phyloP scores from a whole-genome alignment of 2,797 vertebrate species.

The Propithecus deckenii region DNA sequence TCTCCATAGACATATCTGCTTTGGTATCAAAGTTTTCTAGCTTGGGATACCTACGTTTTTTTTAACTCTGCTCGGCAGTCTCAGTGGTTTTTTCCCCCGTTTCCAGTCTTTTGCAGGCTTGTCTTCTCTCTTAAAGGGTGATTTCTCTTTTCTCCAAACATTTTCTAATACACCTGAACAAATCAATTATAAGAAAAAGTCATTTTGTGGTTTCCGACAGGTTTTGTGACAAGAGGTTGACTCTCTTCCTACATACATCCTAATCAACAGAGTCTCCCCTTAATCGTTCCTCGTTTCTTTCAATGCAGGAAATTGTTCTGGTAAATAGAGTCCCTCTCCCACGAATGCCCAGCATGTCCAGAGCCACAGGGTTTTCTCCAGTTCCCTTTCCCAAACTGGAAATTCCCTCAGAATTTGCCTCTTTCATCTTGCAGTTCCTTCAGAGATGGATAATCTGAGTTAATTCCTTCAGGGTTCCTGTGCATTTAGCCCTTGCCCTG shows the following conservation, averaged over 20 bases:
- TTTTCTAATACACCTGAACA: conserved; percentile 13
- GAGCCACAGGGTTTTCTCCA: not conserved
- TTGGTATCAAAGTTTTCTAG: not conserved
- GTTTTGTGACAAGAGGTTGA: not conserved
- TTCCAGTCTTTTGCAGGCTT: not conserved
- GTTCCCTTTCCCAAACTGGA: conserved; percentile 47
- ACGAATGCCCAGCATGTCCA: not conserved
- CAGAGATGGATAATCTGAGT: conserved; percentile 6
- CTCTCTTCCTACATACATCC: not conserved
- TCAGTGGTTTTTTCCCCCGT: not conserved
- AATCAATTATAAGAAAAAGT: conserved; percentile 47
- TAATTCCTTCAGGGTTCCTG: conserved; percentile 51
- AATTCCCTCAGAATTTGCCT: not conserved
- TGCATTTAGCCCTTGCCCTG: conserved; percentile 13
- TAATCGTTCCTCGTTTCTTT: not conserved
- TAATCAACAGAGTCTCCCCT: not conserved
- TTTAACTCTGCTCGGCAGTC: not conserved
- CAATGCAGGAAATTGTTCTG: conserved; percentile 52
- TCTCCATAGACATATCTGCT: not conserved
- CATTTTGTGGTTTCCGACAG: not conserved
- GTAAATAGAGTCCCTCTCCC: not conserved
- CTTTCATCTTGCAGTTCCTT: conserved; percentile 65
- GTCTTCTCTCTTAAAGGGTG: conserved; percentile 15
- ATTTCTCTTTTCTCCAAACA: not conserved
- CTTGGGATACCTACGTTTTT: not conserved